Conservation (phyloP, 1,140 invertebrate genomes). For the Caenorhabditis latens region DNA sequence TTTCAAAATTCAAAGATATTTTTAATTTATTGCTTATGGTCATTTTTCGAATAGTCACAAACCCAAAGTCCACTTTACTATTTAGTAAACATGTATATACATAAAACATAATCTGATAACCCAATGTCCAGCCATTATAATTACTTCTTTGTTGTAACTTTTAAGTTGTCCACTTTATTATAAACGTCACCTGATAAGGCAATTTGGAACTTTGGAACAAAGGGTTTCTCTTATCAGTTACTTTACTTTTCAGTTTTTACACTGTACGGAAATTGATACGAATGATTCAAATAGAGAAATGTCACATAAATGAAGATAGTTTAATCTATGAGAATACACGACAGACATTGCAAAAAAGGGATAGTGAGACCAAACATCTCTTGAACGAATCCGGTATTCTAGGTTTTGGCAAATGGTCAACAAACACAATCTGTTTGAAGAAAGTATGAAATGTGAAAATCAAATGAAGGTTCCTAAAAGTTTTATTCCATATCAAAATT, state of each 20-base stretch:
- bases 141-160: no score
- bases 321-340: neutral
- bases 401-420: neutral
- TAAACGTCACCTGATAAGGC: neutral
- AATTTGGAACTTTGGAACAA: constrained; percentile 39
- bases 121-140: no score
- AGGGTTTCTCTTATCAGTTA: constrained; percentile 19
- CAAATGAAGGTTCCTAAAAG: no score
- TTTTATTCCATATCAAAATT: no score
- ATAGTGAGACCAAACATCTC: neutral
- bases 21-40: no score
- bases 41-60: constrained; percentile 4
- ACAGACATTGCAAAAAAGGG: neutral
- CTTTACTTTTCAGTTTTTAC: neutral
- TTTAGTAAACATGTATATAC: no score
- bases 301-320: neutral
- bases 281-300: neutral
- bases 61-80: constrained; percentile 2
- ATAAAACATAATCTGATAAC: neutral
- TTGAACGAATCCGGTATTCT: constrained; percentile 6
- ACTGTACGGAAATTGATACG: neutral
- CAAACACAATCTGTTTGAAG: no score
- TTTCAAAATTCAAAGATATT: no score
- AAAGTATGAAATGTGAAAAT: no score
- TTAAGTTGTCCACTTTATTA: neutral